Conservation (phyloP, 2,888 invertebrate species). For the Aspidapion aeneum region DNA sequence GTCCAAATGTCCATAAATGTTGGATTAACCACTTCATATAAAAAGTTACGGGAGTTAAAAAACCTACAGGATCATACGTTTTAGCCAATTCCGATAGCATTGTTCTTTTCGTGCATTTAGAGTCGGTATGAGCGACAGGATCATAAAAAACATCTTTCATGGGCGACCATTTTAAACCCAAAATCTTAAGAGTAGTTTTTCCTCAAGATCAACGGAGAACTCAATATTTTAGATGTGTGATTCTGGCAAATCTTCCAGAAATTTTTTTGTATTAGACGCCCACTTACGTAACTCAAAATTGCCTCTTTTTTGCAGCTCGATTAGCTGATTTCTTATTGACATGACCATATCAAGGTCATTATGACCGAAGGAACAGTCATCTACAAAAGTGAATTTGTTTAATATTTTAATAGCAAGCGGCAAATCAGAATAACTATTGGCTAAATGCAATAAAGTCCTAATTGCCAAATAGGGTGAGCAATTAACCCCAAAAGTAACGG, state of each 20-base stretch:
- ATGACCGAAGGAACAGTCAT: conserved; percentile 3
- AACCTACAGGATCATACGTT: background rate
- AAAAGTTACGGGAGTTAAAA: too few species aligned
- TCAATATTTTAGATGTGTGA: background rate
- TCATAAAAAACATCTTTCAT: background rate
- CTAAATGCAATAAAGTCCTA: background rate
- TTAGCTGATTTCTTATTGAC: background rate
- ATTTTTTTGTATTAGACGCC: background rate
- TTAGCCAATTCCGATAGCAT: background rate
- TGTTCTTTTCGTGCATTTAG: conserved; percentile 1
- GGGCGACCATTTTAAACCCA: background rate
- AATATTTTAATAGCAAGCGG: background rate
- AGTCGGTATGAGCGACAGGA: background rate
- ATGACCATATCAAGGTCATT: background rate
- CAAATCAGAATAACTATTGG: background rate
- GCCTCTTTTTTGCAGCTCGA: background rate
- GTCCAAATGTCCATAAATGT: background rate
- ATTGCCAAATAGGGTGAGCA: conserved; percentile 1
- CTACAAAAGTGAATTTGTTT: background rate
- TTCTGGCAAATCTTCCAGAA: background rate
- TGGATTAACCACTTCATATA: too few species aligned
- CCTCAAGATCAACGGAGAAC: background rate
- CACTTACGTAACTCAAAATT: background rate
- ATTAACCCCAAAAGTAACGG: background rate
- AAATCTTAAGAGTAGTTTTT: background rate